A percentile compares a stretch with the other conserved stretches of the same genome.
These are phyloP conservation scores for Arothron firmamentum DNA, from an alignment of 2,113 vertebrate species.

Conservation along the genomic window DNA sequence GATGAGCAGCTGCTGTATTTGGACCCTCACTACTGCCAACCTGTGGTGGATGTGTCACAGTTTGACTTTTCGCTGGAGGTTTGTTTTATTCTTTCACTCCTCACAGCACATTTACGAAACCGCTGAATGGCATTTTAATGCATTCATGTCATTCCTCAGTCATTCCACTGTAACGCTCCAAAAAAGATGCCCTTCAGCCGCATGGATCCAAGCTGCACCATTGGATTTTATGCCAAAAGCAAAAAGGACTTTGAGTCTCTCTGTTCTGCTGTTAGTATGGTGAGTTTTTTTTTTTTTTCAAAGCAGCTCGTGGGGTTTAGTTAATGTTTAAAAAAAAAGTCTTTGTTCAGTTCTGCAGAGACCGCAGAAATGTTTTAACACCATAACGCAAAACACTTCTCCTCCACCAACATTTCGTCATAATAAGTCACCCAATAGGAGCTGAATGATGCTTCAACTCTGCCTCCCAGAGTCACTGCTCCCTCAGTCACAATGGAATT, in stretches of 20 bases:
- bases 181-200: constrained; percentile 87
- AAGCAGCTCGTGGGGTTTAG: too few species aligned
- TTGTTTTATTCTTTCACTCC: constrained; percentile 13
- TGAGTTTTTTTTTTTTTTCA: constrained; percentile 58
- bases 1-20: constrained; percentile 89
- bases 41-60: constrained; percentile 80
- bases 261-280: constrained; percentile 77
- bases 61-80: constrained; percentile 83
- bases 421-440: too few species aligned
- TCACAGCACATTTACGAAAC: not conserved
- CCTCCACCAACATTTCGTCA: too few species aligned
- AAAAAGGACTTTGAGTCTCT: constrained; percentile 83
- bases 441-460: too few species aligned
- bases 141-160: constrained; percentile 56
- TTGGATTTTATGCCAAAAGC: constrained; percentile 85
- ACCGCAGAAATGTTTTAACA: too few species aligned
- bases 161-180: constrained; percentile 87
- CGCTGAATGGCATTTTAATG: not conserved
- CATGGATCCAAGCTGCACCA: constrained; percentile 91
- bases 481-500: too few species aligned
- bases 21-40: constrained; percentile 92
- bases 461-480: too few species aligned
- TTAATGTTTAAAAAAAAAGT: too few species aligned
- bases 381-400: too few species aligned
- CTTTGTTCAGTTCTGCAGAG: too few species aligned